These are phyloP conservation scores for Eupithecia dodoneata DNA, from an alignment of 2,888 invertebrate species.

Conservation along the genomic window DNA sequence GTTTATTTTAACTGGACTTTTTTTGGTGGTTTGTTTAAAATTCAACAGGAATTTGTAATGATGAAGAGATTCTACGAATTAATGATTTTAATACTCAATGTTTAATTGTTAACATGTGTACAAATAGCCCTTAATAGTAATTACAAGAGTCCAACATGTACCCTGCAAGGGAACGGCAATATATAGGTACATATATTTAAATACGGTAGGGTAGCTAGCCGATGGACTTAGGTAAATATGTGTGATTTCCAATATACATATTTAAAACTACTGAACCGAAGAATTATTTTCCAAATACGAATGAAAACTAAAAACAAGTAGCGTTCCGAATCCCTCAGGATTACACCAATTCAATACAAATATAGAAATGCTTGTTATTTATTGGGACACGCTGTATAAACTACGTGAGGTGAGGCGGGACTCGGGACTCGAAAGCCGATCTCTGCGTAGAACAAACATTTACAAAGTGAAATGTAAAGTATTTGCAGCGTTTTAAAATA, in stretches of 20 bases:
- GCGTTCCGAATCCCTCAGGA: slow-evolving; percentile 14
- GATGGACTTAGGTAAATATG: not conserved
- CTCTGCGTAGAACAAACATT: slow-evolving; percentile 31
- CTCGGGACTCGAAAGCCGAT: slow-evolving; percentile 28
- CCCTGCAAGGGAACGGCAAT: too few species aligned
- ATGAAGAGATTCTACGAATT: not conserved
- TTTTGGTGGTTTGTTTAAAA: not conserved
- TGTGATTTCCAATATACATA: not conserved
- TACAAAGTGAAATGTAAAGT: slow-evolving; percentile 26
- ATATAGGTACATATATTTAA: too few species aligned
- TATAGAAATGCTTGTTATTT: slow-evolving; percentile 27
- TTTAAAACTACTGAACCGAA: not conserved
- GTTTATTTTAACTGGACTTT: slow-evolving; percentile 1
- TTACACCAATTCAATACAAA: slow-evolving; percentile 24
- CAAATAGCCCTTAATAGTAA: too few species aligned
- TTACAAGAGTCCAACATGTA: too few species aligned
- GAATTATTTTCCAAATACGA: not conserved
- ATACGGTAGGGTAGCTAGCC: too few species aligned
- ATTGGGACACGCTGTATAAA: slow-evolving; percentile 26
- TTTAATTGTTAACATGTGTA: too few species aligned
- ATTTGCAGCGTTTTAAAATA: slow-evolving; percentile 23
- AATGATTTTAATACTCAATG: too few species aligned
- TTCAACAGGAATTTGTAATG: not conserved
- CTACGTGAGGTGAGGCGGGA: slow-evolving; percentile 21
- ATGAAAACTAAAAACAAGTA: slow-evolving; percentile 2